These are phyloP conservation scores for Neopelma chrysocephalum DNA, from an alignment of 2,797 vertebrate genomes.

Conservation along the genomic window DNA sequence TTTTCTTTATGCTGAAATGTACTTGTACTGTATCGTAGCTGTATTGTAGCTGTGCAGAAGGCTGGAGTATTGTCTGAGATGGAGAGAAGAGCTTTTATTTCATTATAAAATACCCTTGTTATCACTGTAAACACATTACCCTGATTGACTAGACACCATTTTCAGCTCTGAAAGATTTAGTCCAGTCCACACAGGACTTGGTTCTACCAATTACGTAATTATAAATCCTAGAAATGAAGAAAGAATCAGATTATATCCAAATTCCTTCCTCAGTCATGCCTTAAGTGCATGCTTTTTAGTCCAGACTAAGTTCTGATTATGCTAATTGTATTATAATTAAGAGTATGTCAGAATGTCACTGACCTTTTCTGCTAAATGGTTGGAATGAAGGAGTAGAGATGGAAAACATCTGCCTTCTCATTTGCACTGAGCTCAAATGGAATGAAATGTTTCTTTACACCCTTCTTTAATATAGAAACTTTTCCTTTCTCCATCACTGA, in stretches of 20 bases:
- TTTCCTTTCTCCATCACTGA: not conserved
- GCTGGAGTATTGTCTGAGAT: not conserved
- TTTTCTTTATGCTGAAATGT: not conserved
- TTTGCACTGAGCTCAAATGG: not conserved
- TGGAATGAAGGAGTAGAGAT: not conserved
- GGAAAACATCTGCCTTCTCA: not conserved
- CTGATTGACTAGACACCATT: not conserved
- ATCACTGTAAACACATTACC: not conserved
- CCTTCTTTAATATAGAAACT: not conserved
- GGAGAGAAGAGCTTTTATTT: not conserved
- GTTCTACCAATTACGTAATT: not conserved
- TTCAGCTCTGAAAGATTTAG: not conserved
- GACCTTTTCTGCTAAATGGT: conserved; percentile 1
- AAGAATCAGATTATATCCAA: not conserved
- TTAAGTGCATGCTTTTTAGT: conserved; percentile 14
- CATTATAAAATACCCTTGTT: not conserved
- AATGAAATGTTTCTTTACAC: not conserved
- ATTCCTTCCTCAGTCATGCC: not conserved
- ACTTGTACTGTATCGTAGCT: not conserved
- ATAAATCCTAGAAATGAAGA: not conserved
- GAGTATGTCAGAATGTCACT: not conserved
- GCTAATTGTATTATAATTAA: conserved; percentile 7
- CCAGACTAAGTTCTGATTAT: not conserved
- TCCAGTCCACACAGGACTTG: not conserved
- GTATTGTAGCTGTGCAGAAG: not conserved